Evolutionary conservation across 2,797 vertebrate species (phyloP).

Genomic region (Melanotaenia pygmaea): DNA sequence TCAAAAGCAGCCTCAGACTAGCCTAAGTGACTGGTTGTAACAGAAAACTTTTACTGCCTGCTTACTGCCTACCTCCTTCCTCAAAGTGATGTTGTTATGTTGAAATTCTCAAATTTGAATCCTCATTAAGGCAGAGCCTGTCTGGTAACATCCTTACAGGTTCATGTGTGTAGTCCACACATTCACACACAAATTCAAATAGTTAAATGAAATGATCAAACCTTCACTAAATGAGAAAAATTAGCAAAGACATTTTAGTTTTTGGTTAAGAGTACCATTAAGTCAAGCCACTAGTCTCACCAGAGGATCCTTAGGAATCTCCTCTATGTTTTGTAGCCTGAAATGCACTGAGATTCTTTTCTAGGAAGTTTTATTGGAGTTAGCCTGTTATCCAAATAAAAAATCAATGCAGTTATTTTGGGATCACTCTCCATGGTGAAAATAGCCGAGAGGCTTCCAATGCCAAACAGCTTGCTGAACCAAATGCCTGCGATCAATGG

Average conservation of each 20-base stretch:
- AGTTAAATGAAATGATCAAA: too few species aligned
- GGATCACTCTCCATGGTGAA: slow-evolving; percentile 51
- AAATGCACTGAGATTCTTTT: slow-evolving; percentile 38
- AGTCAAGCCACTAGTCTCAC: neutral
- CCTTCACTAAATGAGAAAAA: too few species aligned
- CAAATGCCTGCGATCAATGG: slow-evolving; percentile 68
- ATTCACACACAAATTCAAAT: too few species aligned
- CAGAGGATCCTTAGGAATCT: slow-evolving; percentile 25
- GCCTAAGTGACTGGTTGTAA: too few species aligned
- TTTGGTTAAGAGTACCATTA: too few species aligned
- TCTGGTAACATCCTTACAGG: too few species aligned
- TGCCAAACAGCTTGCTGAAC: slow-evolving; percentile 60
- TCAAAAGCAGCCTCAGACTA: neutral
- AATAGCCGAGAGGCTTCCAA: slow-evolving; percentile 59
- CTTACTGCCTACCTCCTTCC: neutral
- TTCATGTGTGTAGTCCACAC: too few species aligned
- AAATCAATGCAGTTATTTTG: slow-evolving; percentile 75
- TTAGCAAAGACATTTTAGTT: too few species aligned
- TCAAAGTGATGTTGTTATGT: too few species aligned
- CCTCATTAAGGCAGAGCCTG: too few species aligned
- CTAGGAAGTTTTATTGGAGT: slow-evolving; percentile 53
- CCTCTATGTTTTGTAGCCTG: slow-evolving; percentile 24
- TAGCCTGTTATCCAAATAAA: slow-evolving; percentile 64
- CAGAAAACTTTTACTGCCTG: neutral
- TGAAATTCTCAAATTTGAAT: too few species aligned